Evolutionary conservation across 2,113 vertebrate genomes (phyloP).

Genomic region (Channa maculata): DNA sequence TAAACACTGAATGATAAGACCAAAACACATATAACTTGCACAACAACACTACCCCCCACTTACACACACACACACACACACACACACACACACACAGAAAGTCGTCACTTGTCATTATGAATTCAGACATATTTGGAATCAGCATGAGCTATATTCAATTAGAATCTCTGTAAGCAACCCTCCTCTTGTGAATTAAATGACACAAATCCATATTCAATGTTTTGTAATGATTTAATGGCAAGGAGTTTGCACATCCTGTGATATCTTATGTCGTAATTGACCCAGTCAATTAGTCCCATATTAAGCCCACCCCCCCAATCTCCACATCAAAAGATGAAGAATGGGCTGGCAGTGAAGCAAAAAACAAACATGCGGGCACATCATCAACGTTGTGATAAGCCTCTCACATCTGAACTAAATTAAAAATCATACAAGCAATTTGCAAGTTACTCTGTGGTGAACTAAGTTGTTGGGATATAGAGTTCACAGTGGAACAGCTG

Average conservation of each 20-base stretch:
- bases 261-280: constrained; percentile 58
- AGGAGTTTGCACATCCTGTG: constrained; percentile 37
- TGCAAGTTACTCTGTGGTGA: constrained; percentile 40
- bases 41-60: not conserved
- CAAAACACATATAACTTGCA: constrained; percentile 23
- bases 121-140: constrained; percentile 55
- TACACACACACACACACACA: constrained; percentile 32
- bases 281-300: constrained; percentile 69
- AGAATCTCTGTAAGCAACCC: constrained; percentile 37
- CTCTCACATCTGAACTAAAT: constrained; percentile 50
- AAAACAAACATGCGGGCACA: not conserved
- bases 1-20: not conserved
- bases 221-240: constrained; percentile 74
- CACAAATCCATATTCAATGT: constrained; percentile 74
- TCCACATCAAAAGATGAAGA: constrained; percentile 29
- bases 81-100: constrained; percentile 23
- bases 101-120: constrained; percentile 18
- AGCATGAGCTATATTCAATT: constrained; percentile 62
- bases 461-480: not conserved
- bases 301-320: constrained; percentile 30
- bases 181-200: constrained; percentile 69
- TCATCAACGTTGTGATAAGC: not conserved
- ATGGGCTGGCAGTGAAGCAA: not conserved
- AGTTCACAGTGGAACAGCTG: constrained; percentile 11
- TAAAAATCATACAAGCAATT: constrained; percentile 57